These are phyloP conservation scores for Tetraneura akinire DNA, from an alignment of 1,140 invertebrate genomes.

Conservation along the genomic window DNA sequence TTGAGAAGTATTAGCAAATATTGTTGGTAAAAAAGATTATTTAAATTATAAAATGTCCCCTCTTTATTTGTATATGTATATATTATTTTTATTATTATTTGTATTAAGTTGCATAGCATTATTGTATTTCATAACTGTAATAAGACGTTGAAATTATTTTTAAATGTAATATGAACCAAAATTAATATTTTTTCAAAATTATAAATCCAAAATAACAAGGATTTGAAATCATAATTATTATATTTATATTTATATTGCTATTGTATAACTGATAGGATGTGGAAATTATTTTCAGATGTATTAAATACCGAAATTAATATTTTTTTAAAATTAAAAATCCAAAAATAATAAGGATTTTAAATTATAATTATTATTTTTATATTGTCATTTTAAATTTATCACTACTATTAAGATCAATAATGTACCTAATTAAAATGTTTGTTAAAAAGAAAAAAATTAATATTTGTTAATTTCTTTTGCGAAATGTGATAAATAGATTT, in stretches of 20 bases:
- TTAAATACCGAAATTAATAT: too few relatives aligned
- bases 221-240: too few relatives aligned
- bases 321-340: too few relatives aligned
- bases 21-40: conserved; percentile 8
- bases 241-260: too few relatives aligned
- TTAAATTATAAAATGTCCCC: conserved; percentile 34
- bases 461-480: neutral
- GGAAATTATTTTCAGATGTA: too few relatives aligned
- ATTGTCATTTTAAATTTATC: too few relatives aligned
- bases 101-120: conserved; percentile 25
- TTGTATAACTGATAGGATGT: too few relatives aligned
- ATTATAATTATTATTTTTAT: conserved; percentile 11
- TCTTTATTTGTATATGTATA: conserved; percentile 13
- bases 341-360: too few relatives aligned
- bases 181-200: conserved; percentile 18
- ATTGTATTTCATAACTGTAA: conserved; percentile 43
- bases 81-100: too few relatives aligned
- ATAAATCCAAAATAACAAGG: conserved; percentile 31
- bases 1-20: neutral
- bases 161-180: conserved; percentile 33
- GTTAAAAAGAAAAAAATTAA: conserved; percentile 21
- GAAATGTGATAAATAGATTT: conserved; percentile 17
- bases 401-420: conserved; percentile 20
- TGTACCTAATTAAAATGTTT: neutral
- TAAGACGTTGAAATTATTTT: conserved; percentile 46